Evolutionary conservation across 2,888 invertebrate species (phyloP).

Genomic region (Tachina fera): DNA sequence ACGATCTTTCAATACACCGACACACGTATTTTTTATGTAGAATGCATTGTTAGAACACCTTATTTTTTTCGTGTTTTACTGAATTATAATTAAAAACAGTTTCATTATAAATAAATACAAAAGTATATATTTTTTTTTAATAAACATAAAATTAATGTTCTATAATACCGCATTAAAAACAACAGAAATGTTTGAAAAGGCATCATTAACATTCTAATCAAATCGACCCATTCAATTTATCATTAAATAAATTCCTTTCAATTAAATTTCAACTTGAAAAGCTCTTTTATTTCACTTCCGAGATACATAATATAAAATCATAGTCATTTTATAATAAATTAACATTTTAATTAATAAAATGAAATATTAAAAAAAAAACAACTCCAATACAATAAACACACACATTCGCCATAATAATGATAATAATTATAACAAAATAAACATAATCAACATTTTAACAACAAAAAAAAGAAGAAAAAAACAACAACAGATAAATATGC

Average conservation of each 20-base stretch:
- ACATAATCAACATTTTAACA: too few species aligned
- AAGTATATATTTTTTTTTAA: neutral
- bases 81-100: too few species aligned
- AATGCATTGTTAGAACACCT: too few species aligned
- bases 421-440: too few species aligned
- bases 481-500: too few species aligned
- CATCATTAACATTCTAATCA: conserved; percentile 38
- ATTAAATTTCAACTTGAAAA: conserved; percentile 1
- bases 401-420: too few species aligned
- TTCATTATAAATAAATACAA: too few species aligned
- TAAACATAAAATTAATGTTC: neutral
- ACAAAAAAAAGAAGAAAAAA: too few species aligned
- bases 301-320: neutral
- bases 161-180: neutral
- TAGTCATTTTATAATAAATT: neutral
- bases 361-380: conserved; percentile 11
- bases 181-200: neutral
- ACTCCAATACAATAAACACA: neutral
- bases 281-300: conserved; percentile 22
- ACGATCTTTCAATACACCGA: too few species aligned
- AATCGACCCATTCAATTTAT: conserved; percentile 18
- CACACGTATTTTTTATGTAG: too few species aligned
- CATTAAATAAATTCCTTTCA: neutral
- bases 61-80: too few species aligned
- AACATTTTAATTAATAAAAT: conserved; percentile 22